Base-by-base conservation (phyloP, 2,888 invertebrate genomes). In the Arge pagana region DNA sequence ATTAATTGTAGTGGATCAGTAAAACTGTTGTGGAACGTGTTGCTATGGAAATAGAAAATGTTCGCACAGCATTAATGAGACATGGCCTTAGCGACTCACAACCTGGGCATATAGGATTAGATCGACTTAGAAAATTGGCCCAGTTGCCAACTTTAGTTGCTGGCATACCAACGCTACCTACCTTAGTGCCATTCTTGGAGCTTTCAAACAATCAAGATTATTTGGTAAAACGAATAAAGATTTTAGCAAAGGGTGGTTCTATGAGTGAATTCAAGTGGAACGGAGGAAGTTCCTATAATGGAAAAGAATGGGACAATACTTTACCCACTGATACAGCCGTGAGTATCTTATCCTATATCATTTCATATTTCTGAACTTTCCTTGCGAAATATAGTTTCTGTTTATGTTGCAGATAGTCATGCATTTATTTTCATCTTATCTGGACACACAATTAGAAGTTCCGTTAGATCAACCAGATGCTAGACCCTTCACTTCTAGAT, bases 221-320 rank as follows among this genome's bases (percentile, higher is more conserved):
- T 79, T 79, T 93, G 11, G 88, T 90, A 40, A 85, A 85, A 56
- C 81, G 96, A 61, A 86, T 95, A 26, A 82, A 83, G 68, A 89
- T 90, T 65, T 80, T 96, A 56, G 84, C 89, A 0, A 84, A 83
- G 69, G 93, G 93, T 55, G 91, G 93, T 7, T 93, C 93, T 69
- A 88, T 96, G 80, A 89, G 91, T 67, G 89, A 88, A 64, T 96
- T 89, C 78, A 86, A 86, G 58, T 96, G 96, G 95, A 87, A 89
- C 77, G 84, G 87, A 52, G 95, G 95, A 37, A 88, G 89, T 33
- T 79, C 79, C 21, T 83, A 84, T 65, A 84, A 86, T 65, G 86
- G 86, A 11, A 85, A 89, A 65, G 84, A 84, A 40, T 93, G 94
- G 93, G 89, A 87, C 63, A 87, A 87, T 54, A 84, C 87, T 65